Conservation (phyloP, 1,140 invertebrate species). For the Berghia stephanieae region DNA sequence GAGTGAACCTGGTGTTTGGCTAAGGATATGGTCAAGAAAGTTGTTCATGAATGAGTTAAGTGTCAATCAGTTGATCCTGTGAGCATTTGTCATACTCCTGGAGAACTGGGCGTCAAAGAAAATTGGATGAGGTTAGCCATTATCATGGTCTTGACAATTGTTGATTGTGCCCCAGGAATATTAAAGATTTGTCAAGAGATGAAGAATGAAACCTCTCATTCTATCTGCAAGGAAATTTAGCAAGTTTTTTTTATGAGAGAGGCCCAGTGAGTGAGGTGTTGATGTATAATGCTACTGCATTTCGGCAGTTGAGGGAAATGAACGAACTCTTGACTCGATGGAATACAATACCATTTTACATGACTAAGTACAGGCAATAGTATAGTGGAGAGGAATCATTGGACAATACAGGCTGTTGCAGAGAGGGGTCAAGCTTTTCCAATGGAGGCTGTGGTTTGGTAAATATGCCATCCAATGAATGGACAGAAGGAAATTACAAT, state of each 20-base stretch:
- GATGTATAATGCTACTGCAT: slow-evolving; percentile 6
- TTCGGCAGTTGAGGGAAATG: background rate
- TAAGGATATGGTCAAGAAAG: background rate
- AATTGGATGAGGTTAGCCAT: background rate
- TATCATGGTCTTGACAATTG: background rate
- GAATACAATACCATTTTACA: background rate
- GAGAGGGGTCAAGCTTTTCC: background rate
- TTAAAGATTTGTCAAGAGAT: background rate
- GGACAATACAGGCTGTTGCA: background rate
- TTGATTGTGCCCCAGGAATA: background rate
- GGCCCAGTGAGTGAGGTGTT: slow-evolving; percentile 4
- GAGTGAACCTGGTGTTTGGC: background rate
- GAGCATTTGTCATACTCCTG: background rate
- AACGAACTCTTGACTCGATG: background rate
- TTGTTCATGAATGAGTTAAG: background rate
- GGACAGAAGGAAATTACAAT: slow-evolving; percentile 6
- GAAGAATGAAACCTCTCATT: background rate
- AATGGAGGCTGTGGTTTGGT: slow-evolving; percentile 3
- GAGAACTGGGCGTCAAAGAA: background rate
- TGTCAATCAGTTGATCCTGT: slow-evolving; percentile 5
- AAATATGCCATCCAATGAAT: background rate
- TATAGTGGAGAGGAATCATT: slow-evolving; percentile 2
- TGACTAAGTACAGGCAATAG: background rate
- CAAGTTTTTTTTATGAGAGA: background rate
- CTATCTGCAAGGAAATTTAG: slow-evolving; percentile 1